Percentiles rank a stretch among this genome's conserved stretches.
These are phyloP conservation scores for Meliscaeva auricollis DNA, from an alignment of 2,888 invertebrate species.

Conservation along the genomic window DNA sequence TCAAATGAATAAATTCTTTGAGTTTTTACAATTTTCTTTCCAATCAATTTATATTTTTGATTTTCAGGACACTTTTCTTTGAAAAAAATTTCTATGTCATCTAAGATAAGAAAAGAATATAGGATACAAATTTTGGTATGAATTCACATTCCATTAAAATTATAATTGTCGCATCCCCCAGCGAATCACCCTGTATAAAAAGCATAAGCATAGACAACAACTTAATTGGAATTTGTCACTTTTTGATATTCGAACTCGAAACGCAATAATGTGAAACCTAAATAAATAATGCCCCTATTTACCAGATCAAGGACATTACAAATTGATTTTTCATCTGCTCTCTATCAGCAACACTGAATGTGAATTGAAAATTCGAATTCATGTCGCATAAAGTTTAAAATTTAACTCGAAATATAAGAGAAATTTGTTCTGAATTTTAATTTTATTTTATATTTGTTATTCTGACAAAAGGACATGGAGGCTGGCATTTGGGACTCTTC, in stretches of 20 bases:
- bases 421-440: constrained; percentile 18
- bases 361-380: constrained; percentile 7
- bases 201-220: neutral
- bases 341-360: neutral
- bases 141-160: too few species aligned
- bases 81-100: too few species aligned
- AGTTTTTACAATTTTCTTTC: too few species aligned
- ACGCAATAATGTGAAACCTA: neutral
- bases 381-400: neutral
- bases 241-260: neutral
- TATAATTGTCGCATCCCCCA: too few species aligned
- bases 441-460: neutral
- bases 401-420: neutral
- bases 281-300: constrained; percentile 17
- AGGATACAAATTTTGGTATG: too few species aligned
- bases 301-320: constrained; percentile 18
- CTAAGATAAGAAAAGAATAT: too few species aligned
- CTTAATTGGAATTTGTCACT: neutral
- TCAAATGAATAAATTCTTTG: too few species aligned
- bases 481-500: neutral
- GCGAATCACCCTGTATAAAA: neutral
- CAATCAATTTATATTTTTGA: too few species aligned
- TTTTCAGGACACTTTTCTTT: too few species aligned
- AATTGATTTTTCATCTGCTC: constrained; percentile 16
- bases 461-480: neutral